phyloP scores from a whole-genome alignment of 1,140 invertebrate genomes.

The Coenobita brevimanus region DNA sequence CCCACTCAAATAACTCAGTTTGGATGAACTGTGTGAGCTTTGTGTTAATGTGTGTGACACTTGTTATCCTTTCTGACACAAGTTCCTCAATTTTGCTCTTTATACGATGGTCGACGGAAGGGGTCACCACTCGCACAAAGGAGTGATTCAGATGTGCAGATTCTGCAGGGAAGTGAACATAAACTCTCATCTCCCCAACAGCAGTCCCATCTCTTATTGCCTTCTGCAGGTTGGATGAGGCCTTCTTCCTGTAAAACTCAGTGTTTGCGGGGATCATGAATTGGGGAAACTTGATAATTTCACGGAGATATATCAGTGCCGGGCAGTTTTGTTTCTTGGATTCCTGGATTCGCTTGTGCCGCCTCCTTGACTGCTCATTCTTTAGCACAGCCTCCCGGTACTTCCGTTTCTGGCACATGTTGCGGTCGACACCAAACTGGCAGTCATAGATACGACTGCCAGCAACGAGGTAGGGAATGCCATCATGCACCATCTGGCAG shows the following conservation, averaged over 20 bases:
- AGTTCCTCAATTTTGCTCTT: conserved; percentile 12
- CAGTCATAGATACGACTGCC: conserved; percentile 17
- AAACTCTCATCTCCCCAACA: conserved; percentile 14
- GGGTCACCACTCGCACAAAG: neutral
- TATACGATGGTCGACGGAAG: neutral
- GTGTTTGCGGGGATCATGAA: conserved; percentile 13
- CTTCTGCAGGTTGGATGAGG: neutral
- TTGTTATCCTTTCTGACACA: neutral
- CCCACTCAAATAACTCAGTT: conserved; percentile 16
- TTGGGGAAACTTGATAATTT: conserved; percentile 12
- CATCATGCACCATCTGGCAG: neutral
- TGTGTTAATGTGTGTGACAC: neutral
- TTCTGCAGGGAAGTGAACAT: conserved; percentile 1
- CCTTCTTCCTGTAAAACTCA: conserved; percentile 5
- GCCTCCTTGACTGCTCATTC: neutral
- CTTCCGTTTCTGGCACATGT: conserved; percentile 8
- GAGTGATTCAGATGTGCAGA: neutral
- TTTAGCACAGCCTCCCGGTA: conserved; percentile 3
- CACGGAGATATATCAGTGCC: conserved; percentile 1
- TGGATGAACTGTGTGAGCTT: neutral
- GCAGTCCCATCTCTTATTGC: neutral
- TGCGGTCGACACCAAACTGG: conserved; percentile 20
- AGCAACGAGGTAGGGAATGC: conserved; percentile 3
- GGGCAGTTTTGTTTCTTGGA: conserved; percentile 18
- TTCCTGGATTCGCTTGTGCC: neutral